A percentile compares a stretch with the other conserved stretches of the same genome.
Evolutionary conservation across 2,113 vertebrate species (phyloP).

Genomic region (Apus apus): DNA sequence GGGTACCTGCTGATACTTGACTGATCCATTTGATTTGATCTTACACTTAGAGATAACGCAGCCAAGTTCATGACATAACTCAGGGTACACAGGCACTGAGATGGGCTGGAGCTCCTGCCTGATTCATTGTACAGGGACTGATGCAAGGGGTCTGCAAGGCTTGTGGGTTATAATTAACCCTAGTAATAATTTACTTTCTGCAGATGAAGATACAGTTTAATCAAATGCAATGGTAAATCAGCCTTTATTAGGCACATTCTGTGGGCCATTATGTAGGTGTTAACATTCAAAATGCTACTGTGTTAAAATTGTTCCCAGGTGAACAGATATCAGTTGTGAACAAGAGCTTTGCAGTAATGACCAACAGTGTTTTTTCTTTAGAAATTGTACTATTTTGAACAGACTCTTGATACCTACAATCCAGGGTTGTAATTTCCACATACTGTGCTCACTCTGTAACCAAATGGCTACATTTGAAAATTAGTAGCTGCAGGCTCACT

Average conservation of each 20-base stretch:
- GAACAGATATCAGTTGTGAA: not conserved
- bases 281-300: constrained; percentile 10
- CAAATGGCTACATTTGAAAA: not conserved
- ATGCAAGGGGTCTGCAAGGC: not conserved
- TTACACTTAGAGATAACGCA: accelerated
- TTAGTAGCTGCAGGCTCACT: not conserved
- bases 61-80: not conserved
- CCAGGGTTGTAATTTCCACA: not conserved
- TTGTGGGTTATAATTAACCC: constrained; percentile 40
- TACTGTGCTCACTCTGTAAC: not conserved
- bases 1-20: not conserved
- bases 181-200: constrained; percentile 50
- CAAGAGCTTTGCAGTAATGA: not conserved
- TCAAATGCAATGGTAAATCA: constrained; percentile 58
- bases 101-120: not conserved
- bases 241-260: constrained; percentile 60
- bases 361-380: not conserved
- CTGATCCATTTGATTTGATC: not conserved
- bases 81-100: not conserved
- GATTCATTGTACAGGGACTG: not conserved
- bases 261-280: constrained; percentile 57
- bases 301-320: constrained; percentile 32
- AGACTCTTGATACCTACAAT: not conserved
- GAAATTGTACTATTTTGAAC: not conserved
- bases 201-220: constrained; percentile 46